Evolutionary conservation across 35 echinoderm and acorn worm species (phyloP), one percentile per base, ranked within the genome.

Genomic region (Chiridota heheva): DNA sequence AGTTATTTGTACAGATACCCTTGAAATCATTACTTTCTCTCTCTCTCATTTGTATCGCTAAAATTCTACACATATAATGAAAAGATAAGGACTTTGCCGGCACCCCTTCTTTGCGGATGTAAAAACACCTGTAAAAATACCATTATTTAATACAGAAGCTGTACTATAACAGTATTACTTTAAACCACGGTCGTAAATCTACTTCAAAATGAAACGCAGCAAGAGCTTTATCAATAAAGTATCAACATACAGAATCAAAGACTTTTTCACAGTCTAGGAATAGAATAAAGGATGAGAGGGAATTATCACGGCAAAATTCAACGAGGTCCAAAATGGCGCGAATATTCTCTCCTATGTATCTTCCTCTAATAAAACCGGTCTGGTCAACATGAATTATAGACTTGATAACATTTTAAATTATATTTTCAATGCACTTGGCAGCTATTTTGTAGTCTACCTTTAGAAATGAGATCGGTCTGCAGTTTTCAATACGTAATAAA

Each of bases 381-480:
- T 77, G 43, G 10, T 77, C 35, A 18, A 29, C 39, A 36, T 55
- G 35, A 1, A 79, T 40, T 22, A 79, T 58, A 59, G 24, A 36
- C 20, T 32, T 8, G 65, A 69, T 6, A 17, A 36, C 10, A 3
- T 69, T 69, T 69, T 69, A 38, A 31, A 69, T 24, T 39, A 40
- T 73, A 44, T 40, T 24, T 15, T 40, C 40, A 24, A 51, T n/a
- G 42, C 41, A n/a, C 18, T 47, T 30, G n/a, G 70, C 70, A 51
- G 70, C 70, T 32, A 48, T 17, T 4, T 69, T 69, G 41, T 69
- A 36, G 41, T 69, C 65, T 39, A 47, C 70, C 65, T 82, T 82
- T 42, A 81, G 30, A 15, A 82, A 33, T 29, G 17, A 63, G 42
- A 82, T 81, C 17, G 78, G 78, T 13, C 58, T 44, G 41, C 65